A percentile compares a stretch with the other conserved stretches of the same genome.
Conservation (phyloP, 1,140 invertebrate genomes). For the Belonocnema kinseyi region DNA sequence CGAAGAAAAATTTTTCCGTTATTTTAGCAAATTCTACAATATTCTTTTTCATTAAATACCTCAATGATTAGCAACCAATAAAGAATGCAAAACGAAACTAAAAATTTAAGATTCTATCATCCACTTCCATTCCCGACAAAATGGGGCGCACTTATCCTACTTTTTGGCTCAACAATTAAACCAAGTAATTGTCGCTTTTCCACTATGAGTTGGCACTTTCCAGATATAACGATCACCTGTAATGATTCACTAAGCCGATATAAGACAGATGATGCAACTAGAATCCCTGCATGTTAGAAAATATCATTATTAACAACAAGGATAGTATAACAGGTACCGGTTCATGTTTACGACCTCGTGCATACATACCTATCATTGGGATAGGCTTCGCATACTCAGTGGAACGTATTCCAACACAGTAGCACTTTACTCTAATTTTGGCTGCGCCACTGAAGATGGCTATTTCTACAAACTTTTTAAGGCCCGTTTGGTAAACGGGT, state of each 20-base stretch:
- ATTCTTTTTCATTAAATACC: no score
- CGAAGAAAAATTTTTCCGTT: no score
- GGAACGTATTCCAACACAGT: not conserved
- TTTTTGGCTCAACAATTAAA: not conserved
- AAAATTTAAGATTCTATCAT: not conserved
- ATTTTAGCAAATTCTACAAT: no score
- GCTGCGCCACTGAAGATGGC: not conserved
- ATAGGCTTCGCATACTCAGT: not conserved
- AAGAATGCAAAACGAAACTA: no score
- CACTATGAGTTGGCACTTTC: not conserved
- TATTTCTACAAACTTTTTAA: constrained; percentile 17
- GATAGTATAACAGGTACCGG: no score
- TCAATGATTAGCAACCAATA: no score
- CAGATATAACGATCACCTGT: not conserved
- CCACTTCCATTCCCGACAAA: not conserved
- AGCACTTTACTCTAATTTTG: not conserved
- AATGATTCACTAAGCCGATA: no score
- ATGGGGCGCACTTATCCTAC: constrained; percentile 9
- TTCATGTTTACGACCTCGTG: no score
- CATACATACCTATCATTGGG: no score
- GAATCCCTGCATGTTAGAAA: no score
- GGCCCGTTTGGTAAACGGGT: constrained; percentile 67
- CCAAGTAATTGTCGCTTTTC: not conserved
- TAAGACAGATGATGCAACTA: no score
- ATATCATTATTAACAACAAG: no score